Base-by-base conservation (phyloP, 2,888 invertebrate species). In the Microplitis deprimator region DNA sequence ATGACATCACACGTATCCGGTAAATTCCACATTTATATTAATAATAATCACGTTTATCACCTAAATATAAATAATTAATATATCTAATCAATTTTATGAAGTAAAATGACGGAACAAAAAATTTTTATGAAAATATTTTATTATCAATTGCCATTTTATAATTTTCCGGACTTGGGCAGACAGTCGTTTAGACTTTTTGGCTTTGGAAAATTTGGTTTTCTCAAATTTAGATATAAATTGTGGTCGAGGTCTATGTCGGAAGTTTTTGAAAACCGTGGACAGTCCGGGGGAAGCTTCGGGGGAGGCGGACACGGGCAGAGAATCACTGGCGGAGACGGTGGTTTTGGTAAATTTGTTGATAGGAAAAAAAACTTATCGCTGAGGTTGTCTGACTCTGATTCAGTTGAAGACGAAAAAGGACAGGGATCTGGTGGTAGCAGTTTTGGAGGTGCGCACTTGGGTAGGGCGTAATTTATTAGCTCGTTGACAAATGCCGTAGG, bases 221-320 rank as follows among this genome's bases (percentile, higher is more conserved):
- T 50, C 13, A 13, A 50, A 13, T 50, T 5, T 50, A 13, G 50
- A 50, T 29, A 29, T 3, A 50, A 13, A 13, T 13, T 10, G 50
- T 50, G 79, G 65, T 68, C 83, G 85, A 0, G 5, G 4, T 0
- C 75, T 68, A 73, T 7, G 76, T 68, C 13, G 73, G 68, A 38
- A 20, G 4, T 74, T 59, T 79, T 77, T 7, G 70, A 71, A 59
- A 79, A 79, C 72, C 84, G 84, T 3, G 88, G 88, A 79, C 88
- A 88, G 0, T 85, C 79, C 7, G 88, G 86, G 38, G 84, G 85
- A 5, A 88, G 6, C 80, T 86, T 88, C 1, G 83, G 81, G 0
- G 88, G 87, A 7, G 88, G 86, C 39, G 83, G 79, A 77, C 88
- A 89, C 0, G 84, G 83, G 67, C 87, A 85, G 3, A 88, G 83